Conservation (phyloP, 2,113 vertebrate species). For the Poeciliopsis prolifica region DNA sequence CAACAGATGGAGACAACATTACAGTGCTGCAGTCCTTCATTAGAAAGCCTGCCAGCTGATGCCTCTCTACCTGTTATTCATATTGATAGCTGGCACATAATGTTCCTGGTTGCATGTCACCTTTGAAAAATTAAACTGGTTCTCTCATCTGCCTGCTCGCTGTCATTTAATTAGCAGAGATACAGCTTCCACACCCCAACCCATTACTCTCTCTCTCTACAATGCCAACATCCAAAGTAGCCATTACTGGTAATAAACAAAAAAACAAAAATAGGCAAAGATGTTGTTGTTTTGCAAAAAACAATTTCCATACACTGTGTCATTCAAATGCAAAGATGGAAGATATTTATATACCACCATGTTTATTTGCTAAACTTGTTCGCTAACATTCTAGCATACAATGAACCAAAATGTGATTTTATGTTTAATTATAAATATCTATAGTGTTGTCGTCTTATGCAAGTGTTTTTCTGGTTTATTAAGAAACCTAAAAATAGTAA, state of each 20-base stretch:
- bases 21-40: slow-evolving; percentile 49
- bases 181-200: slow-evolving; percentile 36
- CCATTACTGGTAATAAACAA: slow-evolving; percentile 44
- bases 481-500: too few species aligned
- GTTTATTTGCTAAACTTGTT: neutral
- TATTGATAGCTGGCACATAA: slow-evolving; percentile 61
- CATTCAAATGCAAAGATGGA: slow-evolving; percentile 18
- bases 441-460: too few species aligned
- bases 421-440: too few species aligned
- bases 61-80: slow-evolving; percentile 55
- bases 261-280: slow-evolving; percentile 26
- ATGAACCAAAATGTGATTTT: too few species aligned
- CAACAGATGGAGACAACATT: slow-evolving; percentile 56
- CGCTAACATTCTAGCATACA: too few species aligned
- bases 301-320: neutral
- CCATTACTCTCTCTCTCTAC: slow-evolving; percentile 50
- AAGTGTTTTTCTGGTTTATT: too few species aligned
- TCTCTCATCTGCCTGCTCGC: slow-evolving; percentile 61
- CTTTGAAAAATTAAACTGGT: slow-evolving; percentile 70
- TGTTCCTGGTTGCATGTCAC: slow-evolving; percentile 53
- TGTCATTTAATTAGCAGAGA: slow-evolving; percentile 71
- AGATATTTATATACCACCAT: neutral
- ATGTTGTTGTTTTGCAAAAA: slow-evolving; percentile 45
- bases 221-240: slow-evolving; percentile 37
- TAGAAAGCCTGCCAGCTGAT: slow-evolving; percentile 56